Evolutionary conservation across 2,888 invertebrate species (phyloP).

Genomic region (Nemurella pictetii): DNA sequence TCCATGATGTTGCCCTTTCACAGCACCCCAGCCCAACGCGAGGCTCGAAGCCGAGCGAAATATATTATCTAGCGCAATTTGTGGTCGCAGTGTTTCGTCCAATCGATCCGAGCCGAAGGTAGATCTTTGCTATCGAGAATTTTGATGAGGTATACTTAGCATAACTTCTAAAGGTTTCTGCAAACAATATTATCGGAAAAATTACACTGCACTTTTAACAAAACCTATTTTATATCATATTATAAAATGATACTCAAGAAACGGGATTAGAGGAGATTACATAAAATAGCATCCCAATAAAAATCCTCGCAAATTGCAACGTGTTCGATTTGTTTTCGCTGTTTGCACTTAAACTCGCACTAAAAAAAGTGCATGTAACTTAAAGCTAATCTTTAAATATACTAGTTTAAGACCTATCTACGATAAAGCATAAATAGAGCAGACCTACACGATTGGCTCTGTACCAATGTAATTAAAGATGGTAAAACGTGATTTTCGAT

Average conservation of each 20-base stretch:
- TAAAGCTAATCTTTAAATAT: background rate
- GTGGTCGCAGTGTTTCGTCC: background rate
- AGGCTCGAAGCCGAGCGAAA: background rate
- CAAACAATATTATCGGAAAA: background rate
- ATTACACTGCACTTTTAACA: background rate
- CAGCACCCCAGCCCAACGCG: background rate
- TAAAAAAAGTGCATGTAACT: background rate
- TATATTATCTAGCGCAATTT: background rate
- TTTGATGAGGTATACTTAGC: background rate
- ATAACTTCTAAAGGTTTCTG: background rate
- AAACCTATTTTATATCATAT: background rate
- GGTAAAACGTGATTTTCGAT: slow-evolving; percentile 1
- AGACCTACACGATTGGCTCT: background rate
- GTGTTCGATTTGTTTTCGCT: background rate
- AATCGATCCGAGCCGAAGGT: background rate
- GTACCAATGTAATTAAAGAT: background rate
- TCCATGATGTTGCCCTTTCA: background rate
- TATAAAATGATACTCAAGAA: background rate
- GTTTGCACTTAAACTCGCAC: background rate
- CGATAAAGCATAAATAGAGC: background rate
- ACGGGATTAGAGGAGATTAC: background rate
- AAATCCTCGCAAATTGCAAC: background rate
- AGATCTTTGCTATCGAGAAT: background rate
- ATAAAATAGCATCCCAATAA: background rate
- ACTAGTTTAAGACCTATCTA: background rate